Evolutionary conservation across 2,113 vertebrate species (phyloP).

Genomic region (Setophaga kirtlandii): DNA sequence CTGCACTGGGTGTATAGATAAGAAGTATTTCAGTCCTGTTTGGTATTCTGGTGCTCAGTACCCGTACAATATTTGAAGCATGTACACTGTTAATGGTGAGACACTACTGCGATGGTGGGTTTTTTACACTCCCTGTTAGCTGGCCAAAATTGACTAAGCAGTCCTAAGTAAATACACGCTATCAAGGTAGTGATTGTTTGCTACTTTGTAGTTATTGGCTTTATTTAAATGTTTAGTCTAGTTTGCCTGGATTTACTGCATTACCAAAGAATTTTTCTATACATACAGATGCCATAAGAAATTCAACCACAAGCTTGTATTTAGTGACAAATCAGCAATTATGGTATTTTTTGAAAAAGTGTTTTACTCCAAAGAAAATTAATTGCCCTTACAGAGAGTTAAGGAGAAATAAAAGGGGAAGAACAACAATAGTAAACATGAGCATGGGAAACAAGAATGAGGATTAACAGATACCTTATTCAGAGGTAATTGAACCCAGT

Average conservation of each 20-base stretch:
- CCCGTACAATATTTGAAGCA: neutral
- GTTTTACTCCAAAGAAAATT: neutral
- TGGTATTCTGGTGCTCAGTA: neutral
- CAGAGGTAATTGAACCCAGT: neutral
- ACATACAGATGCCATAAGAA: neutral
- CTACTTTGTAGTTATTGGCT: neutral
- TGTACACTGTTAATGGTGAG: neutral
- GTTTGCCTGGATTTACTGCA: neutral
- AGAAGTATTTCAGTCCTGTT: neutral
- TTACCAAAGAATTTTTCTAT: neutral
- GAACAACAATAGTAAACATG: neutral
- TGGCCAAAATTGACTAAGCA: neutral
- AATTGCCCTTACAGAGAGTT: neutral
- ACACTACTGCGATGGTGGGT: neutral
- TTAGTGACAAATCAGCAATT: neutral
- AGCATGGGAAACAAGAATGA: neutral
- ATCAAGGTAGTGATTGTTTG: neutral
- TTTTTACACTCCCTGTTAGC: neutral
- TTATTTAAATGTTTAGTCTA: neutral
- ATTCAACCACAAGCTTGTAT: neutral
- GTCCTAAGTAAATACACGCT: neutral
- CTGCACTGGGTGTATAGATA: neutral
- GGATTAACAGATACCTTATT: neutral
- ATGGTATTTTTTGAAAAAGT: neutral
- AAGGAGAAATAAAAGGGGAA: neutral